Conservation (phyloP, 2,888 invertebrate species). For the Megalurothrips usitatus region DNA sequence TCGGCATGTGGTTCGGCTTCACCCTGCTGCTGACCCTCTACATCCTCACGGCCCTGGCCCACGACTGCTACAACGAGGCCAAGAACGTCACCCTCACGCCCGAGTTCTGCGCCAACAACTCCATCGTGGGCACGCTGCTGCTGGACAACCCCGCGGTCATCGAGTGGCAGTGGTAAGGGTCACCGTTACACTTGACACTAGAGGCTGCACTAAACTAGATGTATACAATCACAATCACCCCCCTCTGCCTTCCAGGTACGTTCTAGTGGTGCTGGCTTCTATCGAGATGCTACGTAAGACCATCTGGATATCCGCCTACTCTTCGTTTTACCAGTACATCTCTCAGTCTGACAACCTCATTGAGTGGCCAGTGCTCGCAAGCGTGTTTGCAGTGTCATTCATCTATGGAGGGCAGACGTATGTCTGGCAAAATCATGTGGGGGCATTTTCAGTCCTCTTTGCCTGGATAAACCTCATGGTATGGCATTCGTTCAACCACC, state of each 20-base stretch:
- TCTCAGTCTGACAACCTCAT: conserved; percentile 80
- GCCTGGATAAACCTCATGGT: conserved; percentile 86
- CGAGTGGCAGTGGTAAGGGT: conserved; percentile 47
- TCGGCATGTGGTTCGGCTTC: conserved; percentile 73
- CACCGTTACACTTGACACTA: background rate
- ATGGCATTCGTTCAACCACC: background rate
- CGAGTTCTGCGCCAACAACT: conserved; percentile 66
- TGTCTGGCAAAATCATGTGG: conserved; percentile 82
- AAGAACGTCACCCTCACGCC: conserved; percentile 56
- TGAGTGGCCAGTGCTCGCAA: conserved; percentile 81
- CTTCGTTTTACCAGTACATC: conserved; percentile 74
- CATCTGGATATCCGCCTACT: conserved; percentile 76
- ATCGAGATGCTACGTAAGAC: conserved; percentile 76
- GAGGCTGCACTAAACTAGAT: background rate
- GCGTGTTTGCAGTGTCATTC: conserved; percentile 78
- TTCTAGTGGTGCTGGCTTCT: conserved; percentile 69
- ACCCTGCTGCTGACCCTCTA: conserved; percentile 75
- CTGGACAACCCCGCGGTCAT: conserved; percentile 70
- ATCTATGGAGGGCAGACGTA: conserved; percentile 72
- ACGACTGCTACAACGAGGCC: conserved; percentile 79
- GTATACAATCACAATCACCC: conserved; percentile 54
- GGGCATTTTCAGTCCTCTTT: conserved; percentile 77
- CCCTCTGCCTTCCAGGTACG: conserved; percentile 60
- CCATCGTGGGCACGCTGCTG: conserved; percentile 69
- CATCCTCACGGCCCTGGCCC: conserved; percentile 74